Conservation (phyloP, 2,888 invertebrate genomes). For the Harpalus rubripes region DNA sequence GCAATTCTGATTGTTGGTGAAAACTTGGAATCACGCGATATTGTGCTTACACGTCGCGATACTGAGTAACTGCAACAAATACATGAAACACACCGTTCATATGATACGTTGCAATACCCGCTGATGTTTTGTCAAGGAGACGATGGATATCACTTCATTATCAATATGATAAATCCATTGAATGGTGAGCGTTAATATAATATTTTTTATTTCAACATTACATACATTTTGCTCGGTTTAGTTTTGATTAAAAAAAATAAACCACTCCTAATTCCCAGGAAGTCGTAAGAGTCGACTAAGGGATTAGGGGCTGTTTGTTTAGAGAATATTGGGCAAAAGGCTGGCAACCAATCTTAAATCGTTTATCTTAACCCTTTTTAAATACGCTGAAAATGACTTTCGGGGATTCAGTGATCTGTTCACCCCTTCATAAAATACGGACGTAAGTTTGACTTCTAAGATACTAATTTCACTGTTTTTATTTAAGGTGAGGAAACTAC, state of each 20-base stretch:
- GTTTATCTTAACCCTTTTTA: background rate
- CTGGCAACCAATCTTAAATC: background rate
- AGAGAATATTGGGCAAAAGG: background rate
- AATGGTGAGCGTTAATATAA: slow-evolving; percentile 63
- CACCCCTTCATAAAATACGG: no score
- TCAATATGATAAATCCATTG: slow-evolving; percentile 70
- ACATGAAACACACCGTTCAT: slow-evolving; percentile 72
- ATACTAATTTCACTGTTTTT: slow-evolving; percentile 31
- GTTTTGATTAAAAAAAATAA: slow-evolving; percentile 10
- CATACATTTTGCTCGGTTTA: background rate
- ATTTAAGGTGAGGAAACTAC: slow-evolving; percentile 69
- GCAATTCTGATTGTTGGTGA: slow-evolving; percentile 74
- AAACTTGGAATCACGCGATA: slow-evolving; percentile 72
- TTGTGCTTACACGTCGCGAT: slow-evolving; percentile 71
- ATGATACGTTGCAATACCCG: slow-evolving; percentile 75
- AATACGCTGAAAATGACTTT: slow-evolving; percentile 54
- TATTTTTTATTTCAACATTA: background rate
- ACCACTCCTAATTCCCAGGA: background rate
- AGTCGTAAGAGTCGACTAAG: background rate
- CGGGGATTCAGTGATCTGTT: no score
- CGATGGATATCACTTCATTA: slow-evolving; percentile 70
- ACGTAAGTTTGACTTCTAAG: background rate
- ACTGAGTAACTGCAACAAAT: slow-evolving; percentile 70
- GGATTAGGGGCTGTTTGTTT: background rate
- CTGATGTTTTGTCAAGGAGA: slow-evolving; percentile 70